phyloP scores from a whole-genome alignment of 2,797 vertebrate species.

The Epinephelus coioides region DNA sequence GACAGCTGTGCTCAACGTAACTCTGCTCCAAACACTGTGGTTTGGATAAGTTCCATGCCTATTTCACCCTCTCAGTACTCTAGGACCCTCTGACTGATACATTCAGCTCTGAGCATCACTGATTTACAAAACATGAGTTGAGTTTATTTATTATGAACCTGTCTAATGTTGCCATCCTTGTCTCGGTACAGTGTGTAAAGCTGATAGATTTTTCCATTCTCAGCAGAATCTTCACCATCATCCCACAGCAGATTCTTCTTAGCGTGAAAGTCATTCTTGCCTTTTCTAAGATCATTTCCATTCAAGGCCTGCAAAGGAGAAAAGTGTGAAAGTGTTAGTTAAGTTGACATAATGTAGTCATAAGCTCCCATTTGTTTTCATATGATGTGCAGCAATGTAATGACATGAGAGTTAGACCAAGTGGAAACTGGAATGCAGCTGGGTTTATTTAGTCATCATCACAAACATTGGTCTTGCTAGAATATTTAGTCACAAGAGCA shows the following conservation, averaged over 20 bases:
- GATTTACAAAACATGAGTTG: background rate
- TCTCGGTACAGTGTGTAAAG: slow-evolving; percentile 92
- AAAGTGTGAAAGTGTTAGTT: background rate
- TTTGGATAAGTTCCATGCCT: too few relatives aligned
- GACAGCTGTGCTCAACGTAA: background rate
- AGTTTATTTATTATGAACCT: slow-evolving; percentile 81
- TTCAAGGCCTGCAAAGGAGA: slow-evolving; percentile 37
- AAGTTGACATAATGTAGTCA: background rate
- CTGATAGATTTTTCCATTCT: slow-evolving; percentile 88
- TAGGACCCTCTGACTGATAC: background rate
- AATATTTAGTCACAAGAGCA: too few relatives aligned
- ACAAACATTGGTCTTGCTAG: too few relatives aligned
- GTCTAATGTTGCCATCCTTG: slow-evolving; percentile 90
- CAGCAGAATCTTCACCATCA: slow-evolving; percentile 66
- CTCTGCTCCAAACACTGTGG: too few relatives aligned
- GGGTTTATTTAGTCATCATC: background rate
- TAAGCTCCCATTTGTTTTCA: background rate
- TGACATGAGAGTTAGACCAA: slow-evolving; percentile 6
- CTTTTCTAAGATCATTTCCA: slow-evolving; percentile 62
- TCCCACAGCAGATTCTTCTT: slow-evolving; percentile 56
- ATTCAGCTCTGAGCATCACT: background rate
- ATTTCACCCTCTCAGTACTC: background rate
- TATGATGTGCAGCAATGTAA: background rate
- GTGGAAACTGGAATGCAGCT: background rate
- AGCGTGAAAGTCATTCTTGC: slow-evolving; percentile 66